These are phyloP conservation scores for Spodoptera picta DNA, from an alignment of 2,888 invertebrate genomes.

Conservation along the genomic window DNA sequence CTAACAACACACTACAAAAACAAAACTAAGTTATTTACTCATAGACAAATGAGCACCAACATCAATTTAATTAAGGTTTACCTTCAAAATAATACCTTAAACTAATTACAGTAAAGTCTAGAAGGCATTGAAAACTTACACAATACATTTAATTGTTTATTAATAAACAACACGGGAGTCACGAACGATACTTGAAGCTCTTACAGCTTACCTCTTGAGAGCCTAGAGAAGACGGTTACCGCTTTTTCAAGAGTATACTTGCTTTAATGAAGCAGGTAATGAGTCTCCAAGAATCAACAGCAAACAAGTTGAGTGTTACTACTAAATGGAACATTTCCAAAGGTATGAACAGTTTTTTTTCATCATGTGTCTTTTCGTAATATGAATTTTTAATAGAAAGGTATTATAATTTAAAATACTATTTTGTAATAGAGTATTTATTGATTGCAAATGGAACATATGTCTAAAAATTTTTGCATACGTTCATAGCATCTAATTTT, in stretches of 20 bases:
- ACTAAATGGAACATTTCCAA: constrained; percentile 56
- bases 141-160: constrained; percentile 38
- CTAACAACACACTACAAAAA: background rate
- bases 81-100: constrained; percentile 11
- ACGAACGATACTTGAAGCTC: constrained; percentile 28
- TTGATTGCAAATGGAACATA: no score
- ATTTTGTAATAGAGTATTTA: no score
- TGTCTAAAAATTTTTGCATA: no score
- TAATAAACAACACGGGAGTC: constrained; percentile 33
- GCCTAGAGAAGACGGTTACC: constrained; percentile 59
- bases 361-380: constrained; percentile 27
- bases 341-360: constrained; percentile 40
- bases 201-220: constrained; percentile 31
- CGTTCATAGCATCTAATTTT: constrained; percentile 4
- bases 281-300: constrained; percentile 75
- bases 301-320: constrained; percentile 67
- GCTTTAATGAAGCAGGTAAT: constrained; percentile 84
- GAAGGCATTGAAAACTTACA: constrained; percentile 24
- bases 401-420: no score
- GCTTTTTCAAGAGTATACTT: constrained; percentile 72
- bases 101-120: constrained; percentile 19
- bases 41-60: background rate
- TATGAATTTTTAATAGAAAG: no score
- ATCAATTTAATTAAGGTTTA: constrained; percentile 14
- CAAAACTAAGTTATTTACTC: background rate